Base-by-base conservation (phyloP, 2,888 invertebrate species). In the Ectemnius cavifrons region DNA sequence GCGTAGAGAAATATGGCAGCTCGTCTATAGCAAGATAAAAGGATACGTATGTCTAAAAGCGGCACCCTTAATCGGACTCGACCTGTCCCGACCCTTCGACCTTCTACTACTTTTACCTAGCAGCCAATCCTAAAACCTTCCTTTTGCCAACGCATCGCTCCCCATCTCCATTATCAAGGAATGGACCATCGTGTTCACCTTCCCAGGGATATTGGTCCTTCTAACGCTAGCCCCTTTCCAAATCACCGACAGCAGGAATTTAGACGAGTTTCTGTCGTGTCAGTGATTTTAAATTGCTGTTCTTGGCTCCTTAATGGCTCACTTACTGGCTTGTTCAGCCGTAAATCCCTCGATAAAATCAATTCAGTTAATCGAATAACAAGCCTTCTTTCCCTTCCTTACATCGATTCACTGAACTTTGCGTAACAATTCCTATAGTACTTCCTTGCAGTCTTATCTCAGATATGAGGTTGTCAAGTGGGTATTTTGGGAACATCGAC, bases 1-100 rank as follows among this genome's bases (percentile, higher is more conserved):
- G 45, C 60, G 57, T 13, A 61, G 74, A 79, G 79, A 81, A 77
- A 79, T 82, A 81, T 67, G 28, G 61, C 62, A 14, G 45, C 37
- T 65, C 64, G 68, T 57, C 70, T 49, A 52, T 20, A 37, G 1
- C 63, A 47, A 77, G 74, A 74, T 78, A 69, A 78, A 77, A 71
- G 71, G 62, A 61, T 49, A 67, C 60, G 47, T 58, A 57, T 63
- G 27, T 16, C 62, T 45, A 63, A 56, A 4, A 56, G 68, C 13
- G 28, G 14, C 59, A 47, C 52, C 66, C 20, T 62, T 62, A 46
- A 18, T 14, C 23, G 28, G 18, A 63, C 58, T 20, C 63, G 67
- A 79, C 70, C 68, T 73, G 5, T 52, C 69, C 59, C 75, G 67
- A 78, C 72, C 67, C 60, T 47, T 64, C 65, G 66, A 76, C 72